phyloP scores from a whole-genome alignment of 2,888 invertebrate species.

The Eupithecia tripunctaria region DNA sequence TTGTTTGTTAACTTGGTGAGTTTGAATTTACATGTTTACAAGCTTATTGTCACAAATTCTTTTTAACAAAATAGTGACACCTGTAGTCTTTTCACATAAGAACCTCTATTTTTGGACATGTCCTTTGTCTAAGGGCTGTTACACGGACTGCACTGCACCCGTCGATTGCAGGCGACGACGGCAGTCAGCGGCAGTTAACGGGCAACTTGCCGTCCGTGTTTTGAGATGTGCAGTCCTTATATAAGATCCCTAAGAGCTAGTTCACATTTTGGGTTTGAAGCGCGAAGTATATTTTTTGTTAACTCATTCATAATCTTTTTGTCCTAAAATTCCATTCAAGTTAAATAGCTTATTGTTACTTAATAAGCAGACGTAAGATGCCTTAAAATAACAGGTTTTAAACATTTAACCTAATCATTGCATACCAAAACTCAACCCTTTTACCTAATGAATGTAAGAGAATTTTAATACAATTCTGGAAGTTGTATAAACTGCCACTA shows the following conservation, averaged over 20 bases:
- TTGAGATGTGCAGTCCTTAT: no score
- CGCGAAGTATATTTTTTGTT: neutral
- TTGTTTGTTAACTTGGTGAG: conserved; percentile 81
- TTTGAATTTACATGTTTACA: conserved; percentile 15
- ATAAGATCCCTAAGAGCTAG: no score
- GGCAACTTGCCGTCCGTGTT: no score
- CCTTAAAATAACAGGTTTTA: neutral
- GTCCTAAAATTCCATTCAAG: neutral
- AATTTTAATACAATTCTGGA: no score
- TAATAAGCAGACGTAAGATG: neutral
- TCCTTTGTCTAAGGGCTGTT: neutral
- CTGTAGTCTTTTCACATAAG: no score
- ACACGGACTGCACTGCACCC: no score
- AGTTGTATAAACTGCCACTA: no score
- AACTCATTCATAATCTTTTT: neutral
- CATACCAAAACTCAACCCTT: neutral
- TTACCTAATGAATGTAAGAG: neutral
- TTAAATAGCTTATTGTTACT: conserved; percentile 2
- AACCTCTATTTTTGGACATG: neutral
- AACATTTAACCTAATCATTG: neutral
- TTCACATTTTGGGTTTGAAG: neutral
- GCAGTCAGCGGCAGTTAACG: no score
- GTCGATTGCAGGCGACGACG: no score
- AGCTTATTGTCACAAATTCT: neutral
- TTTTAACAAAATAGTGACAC: neutral